Conservation (phyloP, 2,888 invertebrate genomes). For the Thera britannica region DNA sequence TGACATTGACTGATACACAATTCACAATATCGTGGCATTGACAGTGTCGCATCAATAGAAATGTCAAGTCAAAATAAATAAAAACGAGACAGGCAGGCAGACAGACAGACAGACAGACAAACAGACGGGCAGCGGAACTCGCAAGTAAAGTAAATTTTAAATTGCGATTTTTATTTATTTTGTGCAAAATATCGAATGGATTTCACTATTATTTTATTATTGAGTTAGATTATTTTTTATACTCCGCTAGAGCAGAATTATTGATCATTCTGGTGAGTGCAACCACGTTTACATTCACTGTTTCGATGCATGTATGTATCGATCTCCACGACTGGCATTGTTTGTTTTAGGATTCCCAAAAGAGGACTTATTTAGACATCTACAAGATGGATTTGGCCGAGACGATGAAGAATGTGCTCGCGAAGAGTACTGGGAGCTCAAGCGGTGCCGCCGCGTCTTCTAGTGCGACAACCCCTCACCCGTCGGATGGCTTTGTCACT, state of each 20-base stretch:
- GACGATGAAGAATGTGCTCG: constrained; percentile 94
- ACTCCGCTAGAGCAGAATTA: constrained; percentile 65
- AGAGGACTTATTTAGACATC: constrained; percentile 88
- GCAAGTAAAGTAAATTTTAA: no score
- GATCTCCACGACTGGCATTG: constrained; percentile 61
- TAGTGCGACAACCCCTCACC: constrained; percentile 82
- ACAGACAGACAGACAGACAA: no score
- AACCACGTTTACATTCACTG: constrained; percentile 43
- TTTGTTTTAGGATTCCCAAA: constrained; percentile 84
- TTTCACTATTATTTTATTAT: constrained; percentile 42
- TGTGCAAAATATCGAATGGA: constrained; percentile 62
- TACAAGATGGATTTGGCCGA: constrained; percentile 93
- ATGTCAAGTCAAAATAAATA: no score
- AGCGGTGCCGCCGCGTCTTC: constrained; percentile 69
- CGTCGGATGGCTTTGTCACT: constrained; percentile 92
- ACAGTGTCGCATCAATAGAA: no score
- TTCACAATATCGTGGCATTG: no score
- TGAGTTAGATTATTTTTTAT: constrained; percentile 52
- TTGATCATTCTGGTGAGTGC: constrained; percentile 79
- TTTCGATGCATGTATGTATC: constrained; percentile 61
- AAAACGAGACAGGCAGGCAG: no score
- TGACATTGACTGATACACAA: no score
- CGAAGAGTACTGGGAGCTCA: constrained; percentile 86
- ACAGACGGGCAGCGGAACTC: no score
- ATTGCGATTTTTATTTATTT: constrained; percentile 44